Conservation (phyloP, 2,888 invertebrate genomes). For the Candidula unifasciata region DNA sequence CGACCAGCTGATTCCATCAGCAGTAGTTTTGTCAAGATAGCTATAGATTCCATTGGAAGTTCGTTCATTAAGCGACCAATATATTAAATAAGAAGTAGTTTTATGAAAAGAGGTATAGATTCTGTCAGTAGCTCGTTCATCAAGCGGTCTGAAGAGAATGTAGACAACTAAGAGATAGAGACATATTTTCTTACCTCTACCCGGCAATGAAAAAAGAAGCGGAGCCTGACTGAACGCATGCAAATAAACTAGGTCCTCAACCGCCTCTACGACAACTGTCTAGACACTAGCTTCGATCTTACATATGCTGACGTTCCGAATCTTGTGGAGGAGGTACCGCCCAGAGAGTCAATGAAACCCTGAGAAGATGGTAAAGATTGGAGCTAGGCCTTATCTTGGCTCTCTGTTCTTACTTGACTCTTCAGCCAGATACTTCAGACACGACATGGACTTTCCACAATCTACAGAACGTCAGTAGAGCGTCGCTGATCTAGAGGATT, state of each 20-base stretch:
- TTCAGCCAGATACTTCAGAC: too few relatives aligned
- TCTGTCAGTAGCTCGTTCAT: conserved; percentile 36
- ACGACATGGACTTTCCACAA: too few relatives aligned
- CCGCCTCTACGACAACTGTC: conserved; percentile 14
- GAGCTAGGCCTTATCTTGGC: too few relatives aligned
- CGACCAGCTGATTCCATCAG: conserved; percentile 3
- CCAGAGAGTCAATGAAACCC: neutral
- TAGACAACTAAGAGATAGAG: neutral
- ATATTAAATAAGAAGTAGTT: neutral
- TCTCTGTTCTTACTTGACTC: too few relatives aligned
- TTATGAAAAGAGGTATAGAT: conserved; percentile 15
- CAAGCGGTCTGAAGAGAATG: neutral
- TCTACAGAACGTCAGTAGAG: too few relatives aligned
- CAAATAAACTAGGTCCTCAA: conserved; percentile 13
- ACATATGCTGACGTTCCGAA: conserved; percentile 24
- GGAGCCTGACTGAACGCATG: neutral
- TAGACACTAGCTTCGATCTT: neutral
- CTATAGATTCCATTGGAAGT: conserved; percentile 6
- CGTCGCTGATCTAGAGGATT: too few relatives aligned
- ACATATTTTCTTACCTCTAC: neutral
- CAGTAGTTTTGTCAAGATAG: neutral
- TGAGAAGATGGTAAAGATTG: too few relatives aligned
- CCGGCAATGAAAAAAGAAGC: neutral
- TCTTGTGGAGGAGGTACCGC: neutral
- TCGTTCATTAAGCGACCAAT: conserved; percentile 10